Evolutionary conservation across 2,888 invertebrate species (phyloP), one percentile per base, ranked within the genome.

Genomic region (Drosophila recens): DNA sequence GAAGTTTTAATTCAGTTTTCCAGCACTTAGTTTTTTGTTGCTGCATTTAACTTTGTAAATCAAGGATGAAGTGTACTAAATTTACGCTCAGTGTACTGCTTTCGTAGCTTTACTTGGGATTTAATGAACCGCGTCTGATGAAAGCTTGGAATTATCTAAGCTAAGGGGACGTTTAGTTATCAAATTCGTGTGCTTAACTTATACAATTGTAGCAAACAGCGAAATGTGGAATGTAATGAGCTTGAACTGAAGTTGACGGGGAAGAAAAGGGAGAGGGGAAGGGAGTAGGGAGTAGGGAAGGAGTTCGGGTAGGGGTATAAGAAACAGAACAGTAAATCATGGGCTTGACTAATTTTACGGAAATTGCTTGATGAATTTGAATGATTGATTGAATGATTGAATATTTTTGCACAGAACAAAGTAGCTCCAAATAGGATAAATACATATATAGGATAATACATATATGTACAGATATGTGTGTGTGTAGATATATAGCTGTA

Each of bases 361-460:
- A 87, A 83, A 87, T 87, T 76, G 68, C 69, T 87, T 76, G 87
- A 87, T 84, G 76, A 82, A 76, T 87, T 84, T 87, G 80, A 75
- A 76, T 87, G 83, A 83, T 87, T 83, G 83, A 87, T 83, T 83
- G 82, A 85, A 85, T 82, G 87, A 87, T 83, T 83, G 82, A 85
- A 85, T 82, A 76, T 67, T 72, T 70, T 84, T 68, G 67, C 64
- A 70, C 42, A 61, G 54, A 58, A 53, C 30, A 30, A 30, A 30
- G 38, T 61, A 42, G 34, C 42, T 10, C 56, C 49, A 58, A 69
- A 65, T 48, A 48, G 65, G 34, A 61, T 48, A 56, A 66, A 51
- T 42, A 53, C n/a, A 36, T 23, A 23, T 23, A 23, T 4, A 4
- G 23, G 23, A 23, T 23, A 23, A 36, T 38, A 6, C 59, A 42